These are phyloP conservation scores for Pitangus sulphuratus DNA, from an alignment of 2,797 vertebrate genomes.

Conservation along the genomic window DNA sequence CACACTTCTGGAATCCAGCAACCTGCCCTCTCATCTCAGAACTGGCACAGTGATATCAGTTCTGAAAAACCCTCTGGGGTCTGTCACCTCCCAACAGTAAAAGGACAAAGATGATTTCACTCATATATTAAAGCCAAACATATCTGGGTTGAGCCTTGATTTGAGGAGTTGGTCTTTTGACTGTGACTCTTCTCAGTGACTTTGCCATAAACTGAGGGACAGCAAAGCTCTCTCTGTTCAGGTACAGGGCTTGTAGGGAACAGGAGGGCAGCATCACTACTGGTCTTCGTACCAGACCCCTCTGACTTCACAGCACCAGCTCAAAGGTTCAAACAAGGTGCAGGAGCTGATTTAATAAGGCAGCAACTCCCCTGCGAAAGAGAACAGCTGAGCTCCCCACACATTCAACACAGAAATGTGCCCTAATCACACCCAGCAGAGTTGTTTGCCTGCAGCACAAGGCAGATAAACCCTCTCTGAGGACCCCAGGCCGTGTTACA, in stretches of 20 bases:
- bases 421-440: conserved; percentile 42
- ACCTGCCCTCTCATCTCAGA: not conserved
- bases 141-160: not conserved
- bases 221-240: not conserved
- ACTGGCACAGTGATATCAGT: not conserved
- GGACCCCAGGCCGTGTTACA: conserved; percentile 44
- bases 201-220: not conserved
- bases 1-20: not conserved
- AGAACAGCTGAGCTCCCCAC: conserved; percentile 2
- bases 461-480: not conserved
- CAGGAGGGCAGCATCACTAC: not conserved
- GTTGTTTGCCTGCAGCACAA: conserved; percentile 17
- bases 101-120: not conserved
- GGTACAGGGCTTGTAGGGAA: not conserved
- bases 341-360: conserved; percentile 46
- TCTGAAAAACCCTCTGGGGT: not conserved
- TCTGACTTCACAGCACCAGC: not conserved
- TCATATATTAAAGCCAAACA: not conserved
- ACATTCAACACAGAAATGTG: conserved; percentile 13
- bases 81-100: not conserved
- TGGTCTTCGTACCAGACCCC: not conserved
- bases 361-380: not conserved
- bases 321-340: not conserved
- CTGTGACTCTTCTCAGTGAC: not conserved
- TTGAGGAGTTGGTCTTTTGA: not conserved